Percentiles rank a stretch among this genome's conserved stretches.
Conservation (phyloP, 1,140 invertebrate genomes). For the Camponotus pennsylvanicus region DNA sequence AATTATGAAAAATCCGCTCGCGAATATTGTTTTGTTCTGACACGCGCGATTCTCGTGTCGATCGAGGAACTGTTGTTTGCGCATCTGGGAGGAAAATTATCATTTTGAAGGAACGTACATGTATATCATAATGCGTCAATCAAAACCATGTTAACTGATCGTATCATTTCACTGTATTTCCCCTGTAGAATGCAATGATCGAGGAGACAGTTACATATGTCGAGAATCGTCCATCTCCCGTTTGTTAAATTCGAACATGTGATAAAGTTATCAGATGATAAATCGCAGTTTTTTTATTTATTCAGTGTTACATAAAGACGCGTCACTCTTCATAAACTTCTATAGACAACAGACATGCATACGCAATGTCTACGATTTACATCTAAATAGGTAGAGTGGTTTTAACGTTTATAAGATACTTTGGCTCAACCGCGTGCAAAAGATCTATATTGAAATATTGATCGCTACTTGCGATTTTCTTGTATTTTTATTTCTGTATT, state of each 20-base stretch:
- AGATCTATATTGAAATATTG: not conserved
- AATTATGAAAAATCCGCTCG: conserved; percentile 28
- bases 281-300: conserved; percentile 23
- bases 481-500: conserved; percentile 3
- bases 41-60: not conserved
- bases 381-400: conserved; percentile 43
- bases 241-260: not conserved
- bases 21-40: not conserved
- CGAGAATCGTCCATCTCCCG: not conserved
- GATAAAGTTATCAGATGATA: not conserved
- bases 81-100: not conserved
- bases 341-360: not conserved
- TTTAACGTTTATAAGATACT: not conserved
- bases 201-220: not conserved
- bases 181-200: not conserved
- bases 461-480: not conserved
- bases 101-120: not conserved
- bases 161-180: not conserved
- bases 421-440: not conserved
- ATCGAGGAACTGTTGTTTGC: not conserved
- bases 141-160: too few species aligned
- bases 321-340: conserved; percentile 11
- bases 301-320: not conserved
- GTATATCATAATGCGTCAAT: too few species aligned
- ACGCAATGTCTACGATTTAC: conserved; percentile 41